These are phyloP conservation scores for Caenorhabditis inopinata DNA, from an alignment of 1,140 invertebrate species.

Conservation along the genomic window DNA sequence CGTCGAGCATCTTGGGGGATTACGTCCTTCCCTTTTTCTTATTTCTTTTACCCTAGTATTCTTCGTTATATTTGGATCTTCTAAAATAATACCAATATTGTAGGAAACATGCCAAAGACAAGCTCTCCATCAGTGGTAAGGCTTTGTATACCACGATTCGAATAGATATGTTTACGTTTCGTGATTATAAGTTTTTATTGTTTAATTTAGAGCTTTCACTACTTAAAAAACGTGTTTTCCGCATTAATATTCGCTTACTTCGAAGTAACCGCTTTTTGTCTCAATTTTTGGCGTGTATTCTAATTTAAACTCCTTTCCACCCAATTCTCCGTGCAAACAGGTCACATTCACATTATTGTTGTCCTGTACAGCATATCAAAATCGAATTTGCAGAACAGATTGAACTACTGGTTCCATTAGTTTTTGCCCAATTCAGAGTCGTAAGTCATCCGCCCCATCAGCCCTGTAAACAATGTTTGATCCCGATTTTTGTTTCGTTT, in stretches of 20 bases:
- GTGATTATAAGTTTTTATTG: neutral
- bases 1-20: slow-evolving; percentile 11
- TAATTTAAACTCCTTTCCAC: neutral
- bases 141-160: neutral
- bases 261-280: neutral
- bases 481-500: neutral
- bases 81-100: slow-evolving; percentile 15
- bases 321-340: neutral
- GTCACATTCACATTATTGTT: neutral
- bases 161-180: neutral
- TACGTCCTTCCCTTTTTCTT: neutral
- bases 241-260: too few species aligned
- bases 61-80: slow-evolving; percentile 16
- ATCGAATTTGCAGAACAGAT: slow-evolving; percentile 24
- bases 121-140: slow-evolving; percentile 6
- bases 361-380: slow-evolving; percentile 24
- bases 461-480: neutral
- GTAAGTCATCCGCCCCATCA: slow-evolving; percentile 3
- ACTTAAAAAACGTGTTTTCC: too few species aligned
- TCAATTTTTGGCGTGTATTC: neutral
- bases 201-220: too few species aligned
- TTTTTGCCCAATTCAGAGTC: slow-evolving; percentile 30
- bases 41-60: neutral
- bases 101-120: neutral
- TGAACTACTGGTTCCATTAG: slow-evolving; percentile 30